Conservation (phyloP, 2,113 vertebrate genomes). For the Campylomormyrus tamandua region DNA sequence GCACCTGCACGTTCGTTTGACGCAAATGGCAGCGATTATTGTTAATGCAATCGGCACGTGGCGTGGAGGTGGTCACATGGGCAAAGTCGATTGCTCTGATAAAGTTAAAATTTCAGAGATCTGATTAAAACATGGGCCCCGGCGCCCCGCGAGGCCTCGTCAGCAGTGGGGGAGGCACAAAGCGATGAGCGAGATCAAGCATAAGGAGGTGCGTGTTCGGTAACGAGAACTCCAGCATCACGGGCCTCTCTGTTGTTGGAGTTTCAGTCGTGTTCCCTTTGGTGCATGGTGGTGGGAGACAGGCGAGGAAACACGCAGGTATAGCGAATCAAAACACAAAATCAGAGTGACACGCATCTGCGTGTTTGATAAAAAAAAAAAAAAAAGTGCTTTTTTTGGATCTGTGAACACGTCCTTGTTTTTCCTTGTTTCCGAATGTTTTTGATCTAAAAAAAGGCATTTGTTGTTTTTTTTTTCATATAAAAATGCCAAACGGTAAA, state of each 20-base stretch:
- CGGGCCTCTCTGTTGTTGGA: background rate
- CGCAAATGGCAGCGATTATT: constrained; percentile 20
- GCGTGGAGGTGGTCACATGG: constrained; percentile 15
- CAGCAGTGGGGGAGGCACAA: background rate
- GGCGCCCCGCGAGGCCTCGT: background rate
- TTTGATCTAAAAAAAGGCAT: background rate
- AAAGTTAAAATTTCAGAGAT: constrained; percentile 2
- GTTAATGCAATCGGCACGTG: constrained; percentile 18
- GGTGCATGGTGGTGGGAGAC: too few species aligned
- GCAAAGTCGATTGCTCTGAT: constrained; percentile 10
- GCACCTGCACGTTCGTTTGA: constrained; percentile 10
- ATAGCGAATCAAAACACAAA: background rate
- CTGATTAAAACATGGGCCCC: background rate
- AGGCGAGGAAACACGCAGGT: background rate
- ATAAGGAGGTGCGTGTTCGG: too few species aligned
- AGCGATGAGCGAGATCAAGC: background rate
- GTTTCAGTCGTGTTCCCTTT: background rate
- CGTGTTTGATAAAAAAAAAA: background rate
- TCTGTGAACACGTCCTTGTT: background rate
- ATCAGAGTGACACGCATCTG: background rate
- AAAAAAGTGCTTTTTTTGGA: background rate
- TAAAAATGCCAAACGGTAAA: background rate
- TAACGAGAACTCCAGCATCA: background rate
- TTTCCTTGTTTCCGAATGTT: background rate
- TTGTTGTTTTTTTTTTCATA: background rate